Conservation (phyloP, 2,797 vertebrate species). For the Alcedo atthis region DNA sequence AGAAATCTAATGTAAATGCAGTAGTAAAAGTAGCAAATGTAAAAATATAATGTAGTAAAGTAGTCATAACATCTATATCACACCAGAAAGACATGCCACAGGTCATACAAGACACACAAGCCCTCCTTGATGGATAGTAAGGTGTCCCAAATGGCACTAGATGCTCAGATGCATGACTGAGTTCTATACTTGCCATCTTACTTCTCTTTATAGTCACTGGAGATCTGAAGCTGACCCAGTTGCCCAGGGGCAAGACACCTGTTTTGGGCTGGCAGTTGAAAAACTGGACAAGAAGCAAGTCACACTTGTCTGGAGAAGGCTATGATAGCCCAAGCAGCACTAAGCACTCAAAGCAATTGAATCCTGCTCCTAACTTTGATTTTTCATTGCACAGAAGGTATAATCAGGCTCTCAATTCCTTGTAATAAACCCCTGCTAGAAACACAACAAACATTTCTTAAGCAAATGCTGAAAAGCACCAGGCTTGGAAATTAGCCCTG, state of each 20-base stretch:
- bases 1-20: background rate
- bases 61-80: background rate
- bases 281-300: background rate
- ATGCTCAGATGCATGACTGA: background rate
- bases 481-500: background rate
- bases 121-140: background rate
- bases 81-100: background rate
- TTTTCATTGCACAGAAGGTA: background rate
- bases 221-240: background rate
- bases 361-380: background rate
- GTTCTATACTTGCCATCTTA: background rate
- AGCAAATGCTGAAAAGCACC: background rate
- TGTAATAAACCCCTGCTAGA: background rate
- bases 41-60: background rate
- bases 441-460: background rate
- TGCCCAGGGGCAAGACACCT: background rate
- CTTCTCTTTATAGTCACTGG: background rate
- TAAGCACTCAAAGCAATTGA: background rate
- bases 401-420: background rate
- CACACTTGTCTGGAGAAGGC: background rate
- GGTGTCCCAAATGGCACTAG: background rate
- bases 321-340: background rate
- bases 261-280: background rate
- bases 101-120: background rate
- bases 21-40: background rate